Evolutionary conservation across 1,140 invertebrate species (phyloP).

Genomic region (Adelges cooleyi): DNA sequence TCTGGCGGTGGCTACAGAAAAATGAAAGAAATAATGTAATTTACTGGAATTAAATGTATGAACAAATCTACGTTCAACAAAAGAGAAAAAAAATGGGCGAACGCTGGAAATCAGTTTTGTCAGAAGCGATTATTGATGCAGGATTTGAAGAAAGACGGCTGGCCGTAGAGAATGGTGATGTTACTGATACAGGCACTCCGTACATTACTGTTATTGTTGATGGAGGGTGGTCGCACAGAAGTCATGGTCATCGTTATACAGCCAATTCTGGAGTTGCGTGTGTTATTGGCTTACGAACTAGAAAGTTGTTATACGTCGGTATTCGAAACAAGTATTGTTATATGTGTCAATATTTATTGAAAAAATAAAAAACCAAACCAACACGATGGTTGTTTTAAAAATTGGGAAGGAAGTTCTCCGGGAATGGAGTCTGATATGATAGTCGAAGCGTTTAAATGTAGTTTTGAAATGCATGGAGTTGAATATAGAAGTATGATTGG

Average conservation of each 20-base stretch:
- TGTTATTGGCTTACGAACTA: constrained; percentile 30
- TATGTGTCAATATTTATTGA: too few species aligned
- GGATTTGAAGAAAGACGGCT: constrained; percentile 21
- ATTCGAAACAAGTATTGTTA: constrained; percentile 19
- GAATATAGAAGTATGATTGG: background rate
- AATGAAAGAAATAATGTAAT: background rate
- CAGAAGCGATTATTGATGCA: constrained; percentile 8
- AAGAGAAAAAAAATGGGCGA: background rate
- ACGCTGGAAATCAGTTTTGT: background rate
- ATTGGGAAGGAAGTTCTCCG: constrained; percentile 32
- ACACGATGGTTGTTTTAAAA: constrained; percentile 22
- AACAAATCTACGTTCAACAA: background rate
- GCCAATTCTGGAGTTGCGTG: background rate
- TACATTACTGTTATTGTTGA: constrained; percentile 17
- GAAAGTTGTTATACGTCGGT: too few species aligned
- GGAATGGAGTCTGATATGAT: constrained; percentile 36
- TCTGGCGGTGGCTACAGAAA: background rate
- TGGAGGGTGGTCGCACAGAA: constrained; percentile 6
- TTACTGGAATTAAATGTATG: background rate
- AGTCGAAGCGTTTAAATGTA: constrained; percentile 29
- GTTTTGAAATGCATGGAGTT: background rate
- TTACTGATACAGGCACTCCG: background rate
- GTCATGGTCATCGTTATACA: background rate
- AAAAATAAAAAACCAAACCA: background rate
- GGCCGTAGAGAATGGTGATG: constrained; percentile 21